Evolutionary conservation across 1,140 invertebrate species (phyloP), one percentile per base, ranked within the genome.

Genomic region (Lordiphosa mommai): DNA sequence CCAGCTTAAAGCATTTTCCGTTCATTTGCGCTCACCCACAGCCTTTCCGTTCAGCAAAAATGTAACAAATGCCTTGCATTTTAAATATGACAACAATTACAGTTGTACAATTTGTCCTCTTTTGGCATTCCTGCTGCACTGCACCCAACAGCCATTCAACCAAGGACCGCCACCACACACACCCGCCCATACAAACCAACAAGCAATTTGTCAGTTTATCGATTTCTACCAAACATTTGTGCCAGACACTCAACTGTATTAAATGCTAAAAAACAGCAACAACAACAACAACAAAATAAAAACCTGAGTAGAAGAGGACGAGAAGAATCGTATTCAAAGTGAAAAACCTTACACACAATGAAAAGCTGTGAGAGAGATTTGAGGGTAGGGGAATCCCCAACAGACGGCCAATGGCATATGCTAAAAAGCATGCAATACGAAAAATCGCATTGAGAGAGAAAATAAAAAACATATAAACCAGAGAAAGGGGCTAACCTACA

Each of bases 151-250:
- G 40, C 51, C 49, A 51, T 52, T 61, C 57, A 65, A 66, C 61
- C 68, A 58, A 74, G 72, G 76, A 63, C 74, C 74, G 61, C 65
- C 48, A 17, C 34, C 44, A 52, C 43, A 64, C 47, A 46, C 40
- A 41, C 10, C 32, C 40, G 29, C 53, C 50, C 50, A 60, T 53
- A 43, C 55, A 69, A 55, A 69, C 61, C 77, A 82, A 84, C 77
- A 84, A 84, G 77, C 77, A 84, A 84, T 84, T 84, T 84, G 77
- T 84, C 77, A 84, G 79, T 84, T 84, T 84, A 84, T 84, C 77
- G 77, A 84, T 84, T 84, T 84, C 77, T 85, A 84, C 77, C 77
- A 84, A 84, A 84, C 79, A 84, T 84, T 84, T 84, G 72, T 85
- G 77, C 77, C 77, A 84, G 77, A 84, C 77, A 82, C 77, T 84